phyloP scores from a whole-genome alignment of 2,888 invertebrate genomes.

The Dermolepida albohirtum region DNA sequence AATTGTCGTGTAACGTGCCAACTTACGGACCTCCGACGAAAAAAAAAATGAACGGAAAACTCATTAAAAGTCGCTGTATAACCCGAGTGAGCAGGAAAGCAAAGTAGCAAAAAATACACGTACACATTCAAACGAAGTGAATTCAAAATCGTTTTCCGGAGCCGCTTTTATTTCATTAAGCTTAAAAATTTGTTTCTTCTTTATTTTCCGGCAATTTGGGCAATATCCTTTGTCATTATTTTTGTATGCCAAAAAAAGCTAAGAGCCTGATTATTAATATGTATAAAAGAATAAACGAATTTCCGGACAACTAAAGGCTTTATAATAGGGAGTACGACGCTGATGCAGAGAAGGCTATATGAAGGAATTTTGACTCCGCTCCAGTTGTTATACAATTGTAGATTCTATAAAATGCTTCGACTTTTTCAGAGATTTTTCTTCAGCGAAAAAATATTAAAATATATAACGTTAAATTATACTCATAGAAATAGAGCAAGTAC shows the following conservation, averaged over 20 bases:
- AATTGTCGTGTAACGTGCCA: constrained; percentile 14
- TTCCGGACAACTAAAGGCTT: not conserved
- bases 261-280: not conserved
- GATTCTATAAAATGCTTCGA: too few species aligned
- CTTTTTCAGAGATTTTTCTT: too few species aligned
- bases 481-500: too few species aligned
- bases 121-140: constrained; percentile 18
- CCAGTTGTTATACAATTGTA: too few species aligned
- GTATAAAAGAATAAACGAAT: not conserved
- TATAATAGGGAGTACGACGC: too few species aligned
- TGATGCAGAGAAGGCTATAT: too few species aligned
- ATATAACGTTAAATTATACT: too few species aligned
- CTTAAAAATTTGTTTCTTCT: constrained; percentile 30
- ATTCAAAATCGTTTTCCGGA: constrained; percentile 18
- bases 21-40: not conserved
- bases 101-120: not conserved
- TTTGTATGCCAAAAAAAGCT: constrained; percentile 13
- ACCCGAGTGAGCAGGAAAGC: constrained; percentile 6
- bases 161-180: constrained; percentile 25
- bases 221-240: constrained; percentile 30
- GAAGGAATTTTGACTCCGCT: too few species aligned
- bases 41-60: constrained; percentile 15
- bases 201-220: constrained; percentile 36
- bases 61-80: constrained; percentile 30
- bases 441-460: too few species aligned